Evolutionary conservation across 2,113 vertebrate genomes (phyloP), one percentile per base, ranked within the genome.

Genomic region (Nyctibius bracteatus): DNA sequence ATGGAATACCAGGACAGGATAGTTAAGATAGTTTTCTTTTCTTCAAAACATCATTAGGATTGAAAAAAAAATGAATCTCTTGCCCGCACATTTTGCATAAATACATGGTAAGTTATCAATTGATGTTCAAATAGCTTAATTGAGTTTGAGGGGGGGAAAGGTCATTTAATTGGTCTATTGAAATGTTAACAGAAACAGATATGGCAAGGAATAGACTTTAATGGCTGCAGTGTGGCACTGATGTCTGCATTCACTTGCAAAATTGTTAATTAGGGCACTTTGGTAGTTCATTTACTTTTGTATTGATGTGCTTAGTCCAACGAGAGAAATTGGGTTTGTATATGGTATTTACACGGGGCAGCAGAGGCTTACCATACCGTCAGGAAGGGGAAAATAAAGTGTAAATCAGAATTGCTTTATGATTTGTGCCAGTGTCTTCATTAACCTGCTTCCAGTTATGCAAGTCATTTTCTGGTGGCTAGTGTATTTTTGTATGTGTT

Each of bases 161-260:
- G 98, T 99, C 99, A 98, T 99, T 99, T 99, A 99, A 99, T 99
- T 98, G 97, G 97, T 96, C 97, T 98, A 99, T 99, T 99, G 98
- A 99, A 98, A 99, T 99, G 99, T 98, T 99, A 99, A 99, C 99
- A 98, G 98, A 97, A 98, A 98, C 98, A 99, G 98, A 98, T 98
- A 98, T 98, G 97, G 98, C 98, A 96, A 87, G 98, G 98, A 98
- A 98, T 98, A 98, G 98, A 98, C 98, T 99, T 98, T 99, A 99
- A 98, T 99, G 98, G 98, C 98, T 97, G 96, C 98, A 97, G 98
- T 98, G 98, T 98, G 98, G 97, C 97, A 86, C 98, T 98, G 98
- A 98, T 99, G 98, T 99, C 98, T 97, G 98, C 98, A 99, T 99
- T 99, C 98, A 99, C 98, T 98, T 99, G 98, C 99, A 99, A 99